Conservation (phyloP, 1,140 invertebrate species). For the Mamestra configurata region DNA sequence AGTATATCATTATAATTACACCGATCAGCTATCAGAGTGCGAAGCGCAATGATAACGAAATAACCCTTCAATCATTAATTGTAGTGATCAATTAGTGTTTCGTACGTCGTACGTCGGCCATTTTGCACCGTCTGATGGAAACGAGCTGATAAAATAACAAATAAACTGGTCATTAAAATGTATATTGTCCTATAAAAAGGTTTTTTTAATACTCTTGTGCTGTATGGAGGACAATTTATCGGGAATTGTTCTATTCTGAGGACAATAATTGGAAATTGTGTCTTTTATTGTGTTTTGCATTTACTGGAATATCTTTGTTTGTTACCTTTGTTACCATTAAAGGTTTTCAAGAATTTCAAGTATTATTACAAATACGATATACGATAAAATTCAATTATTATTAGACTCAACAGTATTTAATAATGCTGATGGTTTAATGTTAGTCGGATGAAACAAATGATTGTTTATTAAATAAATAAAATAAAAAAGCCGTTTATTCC, state of each 20-base stretch:
- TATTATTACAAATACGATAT: too few species aligned
- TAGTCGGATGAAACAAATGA: too few species aligned
- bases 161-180: slow-evolving; percentile 2
- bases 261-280: too few species aligned
- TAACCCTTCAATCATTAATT: slow-evolving; percentile 21
- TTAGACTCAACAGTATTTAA: too few species aligned
- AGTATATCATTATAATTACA: neutral
- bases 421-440: too few species aligned
- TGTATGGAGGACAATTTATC: neutral
- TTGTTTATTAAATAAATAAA: too few species aligned
- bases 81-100: slow-evolving; percentile 1
- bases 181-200: neutral
- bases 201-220: neutral
- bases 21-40: neutral
- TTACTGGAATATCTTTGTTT: neutral
- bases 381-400: too few species aligned
- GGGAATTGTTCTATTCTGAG: neutral
- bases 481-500: too few species aligned
- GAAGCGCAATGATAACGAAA: neutral
- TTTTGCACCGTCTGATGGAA: slow-evolving; percentile 13
- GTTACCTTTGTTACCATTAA: too few species aligned
- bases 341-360: too few species aligned
- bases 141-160: slow-evolving; percentile 17
- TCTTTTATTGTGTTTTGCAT: neutral
- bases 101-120: neutral